Conservation (phyloP, 2,888 invertebrate species). For the Lepidocyrtinus sp. region DNA sequence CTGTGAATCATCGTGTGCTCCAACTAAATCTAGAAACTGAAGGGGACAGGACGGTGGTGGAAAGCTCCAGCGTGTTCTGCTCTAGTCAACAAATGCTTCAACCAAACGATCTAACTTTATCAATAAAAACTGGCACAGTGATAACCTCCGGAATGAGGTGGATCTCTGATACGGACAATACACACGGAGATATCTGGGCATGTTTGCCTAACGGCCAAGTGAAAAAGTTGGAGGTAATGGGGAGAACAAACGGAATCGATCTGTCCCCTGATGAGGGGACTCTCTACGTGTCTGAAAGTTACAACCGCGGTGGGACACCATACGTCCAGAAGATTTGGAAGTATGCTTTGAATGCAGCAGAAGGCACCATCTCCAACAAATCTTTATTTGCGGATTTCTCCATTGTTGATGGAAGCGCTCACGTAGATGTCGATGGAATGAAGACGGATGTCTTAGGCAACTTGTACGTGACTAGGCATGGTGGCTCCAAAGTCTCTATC, state of each 20-base stretch:
- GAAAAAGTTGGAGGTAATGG: slow-evolving; percentile 58
- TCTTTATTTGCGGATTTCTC: slow-evolving; percentile 63
- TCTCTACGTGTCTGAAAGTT: slow-evolving; percentile 63
- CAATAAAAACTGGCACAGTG: slow-evolving; percentile 55
- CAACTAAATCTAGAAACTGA: slow-evolving; percentile 29
- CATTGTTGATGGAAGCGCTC: slow-evolving; percentile 32
- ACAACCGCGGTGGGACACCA: slow-evolving; percentile 54
- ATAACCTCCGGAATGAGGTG: slow-evolving; percentile 66
- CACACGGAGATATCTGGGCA: slow-evolving; percentile 65
- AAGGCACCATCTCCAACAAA: slow-evolving; percentile 54
- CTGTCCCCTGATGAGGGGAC: slow-evolving; percentile 60
- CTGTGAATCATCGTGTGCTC: slow-evolving; percentile 59
- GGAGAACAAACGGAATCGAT: slow-evolving; percentile 67
- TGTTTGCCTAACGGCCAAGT: slow-evolving; percentile 49
- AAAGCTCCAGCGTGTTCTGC: slow-evolving; percentile 31
- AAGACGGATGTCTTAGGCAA: slow-evolving; percentile 60
- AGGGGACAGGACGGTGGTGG: slow-evolving; percentile 27
- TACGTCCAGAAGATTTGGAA: slow-evolving; percentile 63
- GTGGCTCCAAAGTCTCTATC: slow-evolving; percentile 56
- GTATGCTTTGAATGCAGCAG: slow-evolving; percentile 47
- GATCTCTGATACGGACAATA: slow-evolving; percentile 55
- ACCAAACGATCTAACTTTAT: slow-evolving; percentile 63
- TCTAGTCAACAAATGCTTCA: slow-evolving; percentile 54
- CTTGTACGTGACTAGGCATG: slow-evolving; percentile 62
- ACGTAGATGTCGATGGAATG: slow-evolving; percentile 63